These are phyloP conservation scores for Neocrepidodera transversa DNA, from an alignment of 2,888 invertebrate genomes.

Conservation along the genomic window DNA sequence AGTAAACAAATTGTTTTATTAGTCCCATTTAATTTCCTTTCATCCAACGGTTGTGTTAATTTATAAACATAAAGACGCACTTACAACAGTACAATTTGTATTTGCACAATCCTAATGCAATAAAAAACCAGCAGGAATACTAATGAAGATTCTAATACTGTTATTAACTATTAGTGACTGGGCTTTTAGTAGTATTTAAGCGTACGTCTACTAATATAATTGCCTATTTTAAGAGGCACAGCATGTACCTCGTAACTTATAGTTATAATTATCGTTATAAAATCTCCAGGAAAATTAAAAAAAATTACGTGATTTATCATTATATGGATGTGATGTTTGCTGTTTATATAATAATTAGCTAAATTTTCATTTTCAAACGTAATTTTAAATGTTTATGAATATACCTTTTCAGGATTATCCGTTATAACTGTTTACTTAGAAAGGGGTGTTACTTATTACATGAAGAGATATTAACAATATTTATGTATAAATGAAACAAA, in stretches of 20 bases:
- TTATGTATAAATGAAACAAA: background rate
- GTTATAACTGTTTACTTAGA: background rate
- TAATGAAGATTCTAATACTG: conserved; percentile 5
- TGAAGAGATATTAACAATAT: background rate
- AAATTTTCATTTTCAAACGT: background rate
- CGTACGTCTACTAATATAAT: conserved; percentile 4
- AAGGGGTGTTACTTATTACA: background rate
- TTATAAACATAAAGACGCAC: no score
- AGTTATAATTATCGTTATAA: conserved; percentile 1
- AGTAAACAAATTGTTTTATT: no score
- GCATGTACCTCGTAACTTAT: conserved; percentile 8
- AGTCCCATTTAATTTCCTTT: no score
- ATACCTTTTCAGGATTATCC: background rate
- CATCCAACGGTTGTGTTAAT: no score
- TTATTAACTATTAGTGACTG: background rate
- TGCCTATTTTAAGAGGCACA: conserved; percentile 1
- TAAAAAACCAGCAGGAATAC: background rate
- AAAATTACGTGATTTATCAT: background rate
- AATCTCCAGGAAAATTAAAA: background rate
- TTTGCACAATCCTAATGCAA: background rate
- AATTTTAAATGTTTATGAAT: background rate
- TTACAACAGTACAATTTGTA: background rate
- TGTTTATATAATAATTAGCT: background rate
- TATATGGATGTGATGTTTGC: background rate
- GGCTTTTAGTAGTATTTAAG: background rate